phyloP scores from a whole-genome alignment of 2,797 vertebrate species.

The Microchirus variegatus region DNA sequence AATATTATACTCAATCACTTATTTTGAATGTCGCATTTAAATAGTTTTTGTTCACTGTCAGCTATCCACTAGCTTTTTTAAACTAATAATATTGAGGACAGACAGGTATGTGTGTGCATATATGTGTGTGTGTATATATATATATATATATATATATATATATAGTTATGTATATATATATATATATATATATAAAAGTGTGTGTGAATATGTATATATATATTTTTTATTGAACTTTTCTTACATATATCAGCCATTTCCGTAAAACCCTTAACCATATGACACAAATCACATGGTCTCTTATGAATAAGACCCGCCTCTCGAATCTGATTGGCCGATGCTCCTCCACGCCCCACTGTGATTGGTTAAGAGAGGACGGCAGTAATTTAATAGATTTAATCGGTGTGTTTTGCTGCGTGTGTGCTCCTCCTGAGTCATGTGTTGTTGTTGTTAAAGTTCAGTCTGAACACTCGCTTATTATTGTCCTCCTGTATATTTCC shows the following conservation, averaged over 20 bases:
- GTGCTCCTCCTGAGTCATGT: background rate
- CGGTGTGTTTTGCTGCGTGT: background rate
- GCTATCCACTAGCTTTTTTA: no score
- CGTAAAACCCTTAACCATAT: conserved; percentile 61
- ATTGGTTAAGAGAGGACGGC: conserved; percentile 17
- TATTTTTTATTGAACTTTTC: no score
- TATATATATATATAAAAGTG: no score
- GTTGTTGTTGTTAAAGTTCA: background rate
- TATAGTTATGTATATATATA: no score
- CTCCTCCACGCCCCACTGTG: accelerated
- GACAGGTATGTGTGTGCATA: no score
- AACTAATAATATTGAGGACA: no score
- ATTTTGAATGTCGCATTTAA: no score
- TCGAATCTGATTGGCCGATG: conserved; percentile 40
- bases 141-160: no score
- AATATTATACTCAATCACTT: no score
- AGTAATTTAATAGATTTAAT: accelerated
- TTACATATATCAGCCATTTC: background rate
- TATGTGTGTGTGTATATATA: no score
- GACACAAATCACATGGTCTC: conserved; percentile 56
- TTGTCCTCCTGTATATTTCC: background rate
- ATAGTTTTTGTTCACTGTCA: no score
- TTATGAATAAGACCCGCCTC: accelerated
- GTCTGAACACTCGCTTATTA: background rate
- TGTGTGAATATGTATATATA: no score